phyloP scores from a whole-genome alignment of 2,113 vertebrate species.

The Dicentrarchus labrax region DNA sequence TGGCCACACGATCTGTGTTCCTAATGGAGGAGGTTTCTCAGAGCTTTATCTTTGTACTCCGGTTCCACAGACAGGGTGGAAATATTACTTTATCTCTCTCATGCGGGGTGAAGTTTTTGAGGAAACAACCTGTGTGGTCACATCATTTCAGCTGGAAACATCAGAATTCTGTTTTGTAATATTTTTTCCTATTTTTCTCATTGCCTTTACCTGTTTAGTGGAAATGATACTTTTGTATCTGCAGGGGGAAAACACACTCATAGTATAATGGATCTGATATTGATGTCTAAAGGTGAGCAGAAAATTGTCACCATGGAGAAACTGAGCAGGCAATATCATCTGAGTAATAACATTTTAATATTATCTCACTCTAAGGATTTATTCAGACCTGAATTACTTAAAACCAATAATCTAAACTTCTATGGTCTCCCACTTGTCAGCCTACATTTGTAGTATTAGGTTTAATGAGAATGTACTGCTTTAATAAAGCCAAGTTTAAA shows the following conservation, averaged over 20 bases:
- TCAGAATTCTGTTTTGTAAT: constrained; percentile 64
- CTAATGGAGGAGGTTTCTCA: constrained; percentile 83
- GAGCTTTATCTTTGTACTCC: constrained; percentile 53
- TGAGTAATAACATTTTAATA: neutral
- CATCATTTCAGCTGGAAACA: constrained; percentile 80
- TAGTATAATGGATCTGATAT: constrained; percentile 44
- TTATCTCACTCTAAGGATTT: too few species aligned
- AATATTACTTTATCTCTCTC: constrained; percentile 77
- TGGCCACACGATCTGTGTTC: constrained; percentile 73
- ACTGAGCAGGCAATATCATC: constrained; percentile 21
- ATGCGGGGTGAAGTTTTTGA: constrained; percentile 66
- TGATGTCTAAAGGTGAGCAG: constrained; percentile 8
- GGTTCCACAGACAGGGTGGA: constrained; percentile 78
- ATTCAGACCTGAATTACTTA: neutral
- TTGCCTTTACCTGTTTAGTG: constrained; percentile 66
- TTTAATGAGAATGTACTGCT: neutral
- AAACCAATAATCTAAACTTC: neutral
- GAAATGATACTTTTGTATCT: constrained; percentile 69
- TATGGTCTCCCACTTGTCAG: neutral
- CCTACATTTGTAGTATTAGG: neutral
- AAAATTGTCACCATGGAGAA: constrained; percentile 37
- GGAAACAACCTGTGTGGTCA: constrained; percentile 76
- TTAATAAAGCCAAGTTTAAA: neutral
- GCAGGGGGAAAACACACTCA: constrained; percentile 49
- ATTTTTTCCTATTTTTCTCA: constrained; percentile 56